Percentiles rank a stretch among this genome's conserved stretches.
phyloP scores from a whole-genome alignment of 2,113 vertebrate genomes.

The Taxidea taxus region DNA sequence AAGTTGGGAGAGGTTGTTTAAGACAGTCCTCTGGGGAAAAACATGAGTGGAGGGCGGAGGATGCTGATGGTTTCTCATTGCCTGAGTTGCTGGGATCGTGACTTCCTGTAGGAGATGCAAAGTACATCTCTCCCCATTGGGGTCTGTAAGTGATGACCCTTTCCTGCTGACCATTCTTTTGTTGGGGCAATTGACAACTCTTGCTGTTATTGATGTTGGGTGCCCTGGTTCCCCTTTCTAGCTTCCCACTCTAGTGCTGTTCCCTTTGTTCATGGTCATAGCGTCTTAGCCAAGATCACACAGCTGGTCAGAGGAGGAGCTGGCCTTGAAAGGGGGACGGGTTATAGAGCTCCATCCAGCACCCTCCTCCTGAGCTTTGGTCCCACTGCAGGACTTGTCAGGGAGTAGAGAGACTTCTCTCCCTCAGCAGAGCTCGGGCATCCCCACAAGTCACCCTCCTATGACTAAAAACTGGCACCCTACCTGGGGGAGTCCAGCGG shows the following conservation, averaged over 20 bases:
- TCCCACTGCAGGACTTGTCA: background rate
- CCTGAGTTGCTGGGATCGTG: background rate
- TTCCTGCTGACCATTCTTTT: background rate
- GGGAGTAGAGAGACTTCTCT: background rate
- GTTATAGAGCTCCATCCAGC: background rate
- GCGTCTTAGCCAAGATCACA: background rate
- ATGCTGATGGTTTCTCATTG: background rate
- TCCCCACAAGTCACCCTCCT: fast-evolving
- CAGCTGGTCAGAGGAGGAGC: background rate
- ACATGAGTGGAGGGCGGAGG: background rate
- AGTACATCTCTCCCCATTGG: background rate
- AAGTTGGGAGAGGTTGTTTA: background rate
- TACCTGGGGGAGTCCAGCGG: background rate
- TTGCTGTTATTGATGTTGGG: background rate
- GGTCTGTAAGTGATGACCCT: background rate
- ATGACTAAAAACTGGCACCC: background rate
- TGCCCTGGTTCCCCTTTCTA: background rate
- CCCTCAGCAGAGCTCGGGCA: background rate
- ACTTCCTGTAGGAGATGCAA: background rate
- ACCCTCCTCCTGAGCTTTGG: background rate
- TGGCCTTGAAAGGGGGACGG: background rate
- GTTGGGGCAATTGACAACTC: background rate
- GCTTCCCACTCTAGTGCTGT: background rate
- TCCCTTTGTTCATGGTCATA: background rate
- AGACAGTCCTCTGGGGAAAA: background rate